These are phyloP conservation scores for Thermophis baileyi DNA, from an alignment of 2,113 vertebrate genomes.

Conservation along the genomic window DNA sequence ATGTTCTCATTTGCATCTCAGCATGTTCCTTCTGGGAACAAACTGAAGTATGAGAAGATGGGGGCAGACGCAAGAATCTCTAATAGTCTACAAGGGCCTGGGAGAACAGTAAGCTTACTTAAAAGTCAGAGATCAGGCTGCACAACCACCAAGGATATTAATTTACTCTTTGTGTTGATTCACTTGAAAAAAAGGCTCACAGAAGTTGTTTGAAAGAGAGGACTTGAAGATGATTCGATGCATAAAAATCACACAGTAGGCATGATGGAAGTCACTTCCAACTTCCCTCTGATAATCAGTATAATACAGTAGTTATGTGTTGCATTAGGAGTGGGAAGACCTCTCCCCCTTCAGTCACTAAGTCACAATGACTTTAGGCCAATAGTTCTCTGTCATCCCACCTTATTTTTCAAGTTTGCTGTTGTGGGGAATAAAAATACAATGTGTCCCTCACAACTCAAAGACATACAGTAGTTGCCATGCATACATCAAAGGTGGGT, in stretches of 20 bases:
- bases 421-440: not conserved
- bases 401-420: not conserved
- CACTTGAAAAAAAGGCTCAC: not conserved
- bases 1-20: not conserved
- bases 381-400: not conserved
- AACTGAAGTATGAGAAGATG: not conserved
- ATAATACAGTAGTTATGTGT: not conserved
- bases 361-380: not conserved
- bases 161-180: not conserved
- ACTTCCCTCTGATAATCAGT: not conserved
- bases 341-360: not conserved
- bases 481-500: not conserved
- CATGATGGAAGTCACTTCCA: not conserved
- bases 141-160: not conserved
- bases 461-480: not conserved
- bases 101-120: not conserved
- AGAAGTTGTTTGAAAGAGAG: not conserved
- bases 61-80: not conserved
- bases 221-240: not conserved
- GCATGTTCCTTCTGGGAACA: not conserved
- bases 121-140: not conserved
- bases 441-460: not conserved
- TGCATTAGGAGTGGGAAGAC: not conserved
- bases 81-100: not conserved
- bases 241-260: not conserved